Conservation (phyloP, 1,140 invertebrate genomes). For the Diachasma alloeum region DNA sequence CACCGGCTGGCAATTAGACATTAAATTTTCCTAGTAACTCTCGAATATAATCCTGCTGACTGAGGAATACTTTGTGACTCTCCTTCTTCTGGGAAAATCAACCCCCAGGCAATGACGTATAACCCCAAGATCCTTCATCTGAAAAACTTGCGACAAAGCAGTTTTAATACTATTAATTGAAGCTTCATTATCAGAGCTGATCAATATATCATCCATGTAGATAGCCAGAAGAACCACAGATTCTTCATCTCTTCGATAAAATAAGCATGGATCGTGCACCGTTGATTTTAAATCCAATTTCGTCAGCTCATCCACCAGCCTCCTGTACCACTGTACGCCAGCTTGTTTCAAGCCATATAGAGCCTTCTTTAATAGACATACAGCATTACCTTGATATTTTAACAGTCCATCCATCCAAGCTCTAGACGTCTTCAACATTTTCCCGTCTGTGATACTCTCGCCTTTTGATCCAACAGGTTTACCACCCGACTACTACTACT, state of each 20-base stretch:
- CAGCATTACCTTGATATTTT: conserved; percentile 10
- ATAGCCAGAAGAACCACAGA: conserved; percentile 26
- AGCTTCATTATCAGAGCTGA: conserved; percentile 2
- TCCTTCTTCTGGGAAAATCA: conserved; percentile 16
- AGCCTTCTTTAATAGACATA: conserved; percentile 31
- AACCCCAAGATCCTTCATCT: conserved; percentile 28
- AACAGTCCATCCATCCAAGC: too few species aligned
- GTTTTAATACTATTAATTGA: conserved; percentile 90
- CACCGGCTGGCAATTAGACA: neutral
- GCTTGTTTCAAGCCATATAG: conserved; percentile 47
- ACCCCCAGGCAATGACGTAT: conserved; percentile 26
- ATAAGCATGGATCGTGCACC: too few species aligned
- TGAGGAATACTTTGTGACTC: neutral
- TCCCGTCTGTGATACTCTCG: neutral
- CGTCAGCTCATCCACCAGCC: conserved; percentile 12
- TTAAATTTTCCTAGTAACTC: neutral
- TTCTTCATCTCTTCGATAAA: conserved; percentile 27
- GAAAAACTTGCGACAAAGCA: conserved; percentile 74
- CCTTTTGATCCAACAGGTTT: neutral
- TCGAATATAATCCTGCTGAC: neutral
- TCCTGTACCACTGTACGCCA: conserved; percentile 37
- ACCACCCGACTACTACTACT: neutral
- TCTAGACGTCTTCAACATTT: neutral
- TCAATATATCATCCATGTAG: conserved; percentile 38
- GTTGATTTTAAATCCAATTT: conserved; percentile 34